Conservation (phyloP, 2,888 invertebrate species). For the Drosophila cognata region DNA sequence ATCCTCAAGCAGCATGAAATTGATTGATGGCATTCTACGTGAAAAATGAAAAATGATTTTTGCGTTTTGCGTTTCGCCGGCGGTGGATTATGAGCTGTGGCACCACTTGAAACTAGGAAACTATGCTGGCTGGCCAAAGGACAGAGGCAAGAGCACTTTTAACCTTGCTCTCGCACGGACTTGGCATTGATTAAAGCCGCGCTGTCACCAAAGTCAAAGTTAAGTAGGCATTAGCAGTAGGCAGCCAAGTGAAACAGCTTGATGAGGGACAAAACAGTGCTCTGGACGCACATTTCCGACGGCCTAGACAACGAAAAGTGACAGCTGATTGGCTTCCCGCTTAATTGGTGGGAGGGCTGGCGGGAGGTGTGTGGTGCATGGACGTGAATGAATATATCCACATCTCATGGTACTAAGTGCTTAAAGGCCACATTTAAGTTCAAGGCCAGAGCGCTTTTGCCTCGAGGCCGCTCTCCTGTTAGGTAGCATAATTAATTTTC, state of each 20-base stretch:
- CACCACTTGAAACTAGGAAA: slow-evolving; percentile 31
- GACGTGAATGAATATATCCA: slow-evolving; percentile 1
- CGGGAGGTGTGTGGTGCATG: neutral
- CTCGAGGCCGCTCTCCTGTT: slow-evolving; percentile 40
- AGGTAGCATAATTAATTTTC: slow-evolving; percentile 77
- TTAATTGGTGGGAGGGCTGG: slow-evolving; percentile 5
- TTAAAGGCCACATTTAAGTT: slow-evolving; percentile 54
- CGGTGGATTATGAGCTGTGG: slow-evolving; percentile 59
- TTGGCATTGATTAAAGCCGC: slow-evolving; percentile 69
- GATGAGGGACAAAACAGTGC: neutral
- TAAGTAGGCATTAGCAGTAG: slow-evolving; percentile 69
- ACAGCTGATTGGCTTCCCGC: slow-evolving; percentile 65
- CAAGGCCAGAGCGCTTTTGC: slow-evolving; percentile 64
- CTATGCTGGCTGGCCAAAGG: slow-evolving; percentile 17
- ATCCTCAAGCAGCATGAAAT: slow-evolving; percentile 76
- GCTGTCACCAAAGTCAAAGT: slow-evolving; percentile 76
- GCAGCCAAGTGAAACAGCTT: slow-evolving; percentile 13
- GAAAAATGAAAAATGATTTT: slow-evolving; percentile 74
- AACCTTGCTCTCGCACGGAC: slow-evolving; percentile 57
- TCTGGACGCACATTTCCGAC: slow-evolving; percentile 54
- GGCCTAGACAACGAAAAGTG: slow-evolving; percentile 49
- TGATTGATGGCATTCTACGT: slow-evolving; percentile 70
- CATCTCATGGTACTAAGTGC: neutral
- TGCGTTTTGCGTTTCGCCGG: slow-evolving; percentile 36
- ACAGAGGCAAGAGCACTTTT: slow-evolving; percentile 15